Base-by-base conservation (phyloP, 2,113 vertebrate species). In the Thinocorus orbignyianus region DNA sequence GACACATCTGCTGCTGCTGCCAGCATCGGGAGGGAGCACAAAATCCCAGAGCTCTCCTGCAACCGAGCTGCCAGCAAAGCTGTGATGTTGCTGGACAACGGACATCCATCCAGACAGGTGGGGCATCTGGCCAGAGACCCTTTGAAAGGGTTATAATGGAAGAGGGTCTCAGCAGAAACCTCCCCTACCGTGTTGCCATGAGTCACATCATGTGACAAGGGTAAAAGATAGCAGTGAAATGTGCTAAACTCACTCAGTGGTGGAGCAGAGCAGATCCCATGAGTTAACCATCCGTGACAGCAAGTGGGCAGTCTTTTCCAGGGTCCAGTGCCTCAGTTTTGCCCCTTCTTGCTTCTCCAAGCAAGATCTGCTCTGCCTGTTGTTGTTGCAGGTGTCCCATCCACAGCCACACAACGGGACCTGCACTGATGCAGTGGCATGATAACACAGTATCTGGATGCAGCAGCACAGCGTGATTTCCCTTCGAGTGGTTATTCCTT, bases 391-490 rank as follows among this genome's bases (percentile, higher is more conserved):
- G 46, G 6, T 24, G 18, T 51, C 42, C 68, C 41, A 28, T 9
- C 41, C 44, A 5, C 68, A 58, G 64, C 39, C 64, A 85, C 23
- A 11, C 61, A 10, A 9, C 35, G 17, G 28, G 37, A 20, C 68
- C 16, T 0, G 1, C 10, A 1, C 23, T 10, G 79, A 10, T 9
- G 31, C 49, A 22, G 39, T 5, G 37, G 18, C 23, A 24, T 1
- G 0, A 8, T 39, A 14, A 39, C 19, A 25, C 20, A 2, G 0
- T 22, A 15, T 10, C 51, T 18, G 42, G 57, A n/a, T 39, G 55
- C 39, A 55, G 72, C 66, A 77, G 41, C 54, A 30, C 52, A n/a
- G 35, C 4, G 18, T 9, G 28, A 69, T 81, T 73, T 65, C 64
- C 44, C 37, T 80, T 25, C 24, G 39, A 65, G 49, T 1, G 2